Evolutionary conservation across 2,113 vertebrate species (phyloP), one percentile per base, ranked within the genome.

Genomic region (Neogale vison): DNA sequence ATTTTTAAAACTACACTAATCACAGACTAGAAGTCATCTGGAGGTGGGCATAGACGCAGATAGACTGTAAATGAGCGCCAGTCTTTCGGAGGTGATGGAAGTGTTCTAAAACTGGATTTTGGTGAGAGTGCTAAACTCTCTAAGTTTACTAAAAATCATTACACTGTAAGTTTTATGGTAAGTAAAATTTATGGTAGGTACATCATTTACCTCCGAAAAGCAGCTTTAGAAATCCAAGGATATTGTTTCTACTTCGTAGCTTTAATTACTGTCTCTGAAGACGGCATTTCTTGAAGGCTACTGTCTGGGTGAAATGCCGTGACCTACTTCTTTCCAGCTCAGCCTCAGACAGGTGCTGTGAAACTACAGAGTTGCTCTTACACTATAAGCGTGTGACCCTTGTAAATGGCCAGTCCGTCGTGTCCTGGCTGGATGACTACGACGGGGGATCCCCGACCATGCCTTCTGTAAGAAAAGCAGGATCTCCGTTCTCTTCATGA

Each of bases 91-190:
- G 6, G 36, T 17, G 71, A 63, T 12, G 21, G 36, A 84, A 63
- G 79, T 17, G 3, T 65, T 79, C 52, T 88, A 88, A 96, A 69
- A 89, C 36, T 81, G 47, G 8, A 74, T 57, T 92, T 74, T 11
- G 21, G n/a, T 63, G 61, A 42, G 0, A 9, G 26, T 36, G 4
- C 20, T 65, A 8, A 55, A 42, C 12, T 69, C 5, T 71, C 21
- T 67, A 84, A 21, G 12, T 83, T 61, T 12, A 77, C 29, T 71
- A 34, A 91, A 83, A 47, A 57, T 10, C 3, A 67, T 52, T 86
- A 80, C 24, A 77, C 29, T 69, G 7, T 9, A 1, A 29, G 50
- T 77, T 45, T 63, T 29, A 63, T 11, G 26, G 10, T 29, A 63
- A 29, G 61, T 63, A 12, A 9, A n/a, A 63, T 52, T 69, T 20